phyloP scores from a whole-genome alignment of 2,113 vertebrate genomes.

The Equus przewalskii region DNA sequence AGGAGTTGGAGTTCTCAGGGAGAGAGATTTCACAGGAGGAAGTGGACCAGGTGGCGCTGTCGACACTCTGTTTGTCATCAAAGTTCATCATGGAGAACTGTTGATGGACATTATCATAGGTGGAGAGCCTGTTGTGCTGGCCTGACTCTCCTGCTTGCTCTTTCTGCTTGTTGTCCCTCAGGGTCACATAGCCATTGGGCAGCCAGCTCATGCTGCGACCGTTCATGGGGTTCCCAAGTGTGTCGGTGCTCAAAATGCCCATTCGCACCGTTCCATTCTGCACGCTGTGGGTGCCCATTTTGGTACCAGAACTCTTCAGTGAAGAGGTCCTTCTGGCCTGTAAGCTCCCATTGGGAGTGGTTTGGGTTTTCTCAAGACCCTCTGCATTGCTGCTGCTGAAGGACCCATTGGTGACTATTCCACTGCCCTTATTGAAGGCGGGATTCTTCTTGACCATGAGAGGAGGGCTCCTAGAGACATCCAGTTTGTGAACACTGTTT shows the following conservation, averaged over 20 bases:
- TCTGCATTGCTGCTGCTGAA: slow-evolving; percentile 94
- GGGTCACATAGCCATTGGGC: slow-evolving; percentile 92
- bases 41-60: slow-evolving; percentile 99
- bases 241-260: slow-evolving; percentile 91
- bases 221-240: slow-evolving; percentile 86
- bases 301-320: slow-evolving; percentile 93
- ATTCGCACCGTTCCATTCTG: slow-evolving; percentile 91
- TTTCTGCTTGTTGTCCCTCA: slow-evolving; percentile 93
- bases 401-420: slow-evolving; percentile 98
- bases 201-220: slow-evolving; percentile 90
- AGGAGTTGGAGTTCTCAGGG: slow-evolving; percentile 96
- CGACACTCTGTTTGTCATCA: slow-evolving; percentile 98
- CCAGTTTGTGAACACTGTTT: slow-evolving; percentile 91
- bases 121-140: slow-evolving; percentile 96
- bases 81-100: slow-evolving; percentile 91
- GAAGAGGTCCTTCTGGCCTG: slow-evolving; percentile 90
- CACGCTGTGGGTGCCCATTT: slow-evolving; percentile 95
- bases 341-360: slow-evolving; percentile 88
- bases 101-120: slow-evolving; percentile 97
- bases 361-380: slow-evolving; percentile 91
- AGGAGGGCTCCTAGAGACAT: slow-evolving; percentile 94
- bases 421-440: slow-evolving; percentile 96
- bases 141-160: slow-evolving; percentile 86
- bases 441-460: slow-evolving; percentile 96
- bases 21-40: slow-evolving; percentile 99